Evolutionary conservation across 2,888 invertebrate species (phyloP).

Genomic region (Saturnia pavonia): DNA sequence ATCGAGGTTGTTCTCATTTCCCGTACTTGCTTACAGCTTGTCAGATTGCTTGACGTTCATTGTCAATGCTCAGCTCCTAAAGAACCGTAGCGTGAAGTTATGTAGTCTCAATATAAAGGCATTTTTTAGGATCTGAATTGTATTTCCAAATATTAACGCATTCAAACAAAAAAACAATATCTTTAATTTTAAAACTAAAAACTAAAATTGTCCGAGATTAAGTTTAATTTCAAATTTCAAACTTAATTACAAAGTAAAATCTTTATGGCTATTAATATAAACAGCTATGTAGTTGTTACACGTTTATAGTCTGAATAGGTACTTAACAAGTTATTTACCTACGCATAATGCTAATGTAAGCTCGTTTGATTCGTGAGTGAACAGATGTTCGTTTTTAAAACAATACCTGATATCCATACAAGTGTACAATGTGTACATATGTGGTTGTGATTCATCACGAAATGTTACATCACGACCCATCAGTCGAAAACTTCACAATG

Average conservation of each 20-base stretch:
- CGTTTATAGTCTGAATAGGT: neutral
- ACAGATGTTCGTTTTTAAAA: conserved; percentile 19
- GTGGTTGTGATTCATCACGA: conserved; percentile 1
- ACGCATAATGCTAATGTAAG: neutral
- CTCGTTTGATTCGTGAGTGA: conserved; percentile 13
- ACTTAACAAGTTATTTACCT: neutral
- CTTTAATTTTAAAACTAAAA: neutral
- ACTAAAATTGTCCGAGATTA: neutral
- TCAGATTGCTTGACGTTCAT: too few relatives aligned
- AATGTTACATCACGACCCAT: conserved; percentile 7
- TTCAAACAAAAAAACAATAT: too few relatives aligned
- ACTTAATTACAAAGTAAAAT: neutral
- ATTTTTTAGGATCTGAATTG: too few relatives aligned
- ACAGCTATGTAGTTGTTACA: neutral
- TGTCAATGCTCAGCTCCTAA: too few relatives aligned
- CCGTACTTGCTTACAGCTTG: too few relatives aligned
- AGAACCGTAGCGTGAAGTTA: too few relatives aligned
- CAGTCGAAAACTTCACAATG: conserved; percentile 9
- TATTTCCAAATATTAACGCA: too few relatives aligned
- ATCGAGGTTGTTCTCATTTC: too few relatives aligned
- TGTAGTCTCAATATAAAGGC: too few relatives aligned
- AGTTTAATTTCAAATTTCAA: neutral
- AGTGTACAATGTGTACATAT: conserved; percentile 15
- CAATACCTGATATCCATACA: conserved; percentile 20
- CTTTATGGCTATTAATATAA: neutral